Base-by-base conservation (phyloP, 2,888 invertebrate genomes). In the Hofmannophila pseudospretella region DNA sequence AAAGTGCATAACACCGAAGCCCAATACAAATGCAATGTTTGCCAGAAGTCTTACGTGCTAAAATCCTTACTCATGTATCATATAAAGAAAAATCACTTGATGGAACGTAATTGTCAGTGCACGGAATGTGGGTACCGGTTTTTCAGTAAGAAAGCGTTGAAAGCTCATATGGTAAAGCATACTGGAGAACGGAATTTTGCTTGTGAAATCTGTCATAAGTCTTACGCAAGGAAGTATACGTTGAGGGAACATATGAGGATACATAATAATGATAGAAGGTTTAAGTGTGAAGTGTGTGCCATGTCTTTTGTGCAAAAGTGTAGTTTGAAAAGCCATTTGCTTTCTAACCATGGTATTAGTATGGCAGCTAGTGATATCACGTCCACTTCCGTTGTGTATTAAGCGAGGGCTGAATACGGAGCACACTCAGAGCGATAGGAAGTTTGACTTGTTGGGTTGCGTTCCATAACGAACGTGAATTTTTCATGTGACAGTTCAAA, bases 71-170 rank as follows among this genome's bases (percentile, higher is more conserved):
- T 84, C 0, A 84, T 78, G 77, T 67, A 61, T 41, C 84, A 84
- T 54, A 79, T 82, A 12, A 82, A 81, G 38, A 77, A 76, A 29
- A 67, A 67, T 29, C 88, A 88, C 51, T 58, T 88, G n/a, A 84
- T 81, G 79, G 85, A 85, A 35, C 46, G 71, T 2, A 78, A 87
- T 10, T 84, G 73, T 38, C 81, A 81, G 32, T 89, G 89, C 14
- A 72, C 76, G 0, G 79, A 88, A 13, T 89, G 89, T 36, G 88
- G 85, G 0, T 81, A 73, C 28, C 61, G 78, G 32, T 89, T 89
- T 36, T 88, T 88, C 45, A 87, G 85, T 36, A 85, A 84, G n/a
- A 88, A 88, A 43, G 84, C 84, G 1, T 60, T 89, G 0, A 88
- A 86, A 35, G 85, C 79, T 0, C 88, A 88, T 29, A 88, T 87